A percentile compares a stretch with the other conserved stretches of the same genome.
phyloP scores from a whole-genome alignment of 37 sponge, comb jelly and placozoan species.

The Ephydatia muelleri region DNA sequence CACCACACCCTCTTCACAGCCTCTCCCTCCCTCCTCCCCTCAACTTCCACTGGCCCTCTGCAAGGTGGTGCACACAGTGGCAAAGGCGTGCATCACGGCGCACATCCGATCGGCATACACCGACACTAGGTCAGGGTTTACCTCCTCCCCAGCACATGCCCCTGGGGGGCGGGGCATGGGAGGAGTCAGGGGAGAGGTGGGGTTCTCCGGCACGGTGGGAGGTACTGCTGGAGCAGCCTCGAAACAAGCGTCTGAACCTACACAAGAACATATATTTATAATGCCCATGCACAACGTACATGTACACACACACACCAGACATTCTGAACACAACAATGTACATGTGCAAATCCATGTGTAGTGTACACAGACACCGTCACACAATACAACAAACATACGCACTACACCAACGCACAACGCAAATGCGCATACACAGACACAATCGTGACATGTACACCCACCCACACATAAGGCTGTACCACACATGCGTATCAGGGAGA shows the following conservation, averaged over 20 bases:
- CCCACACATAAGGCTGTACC: no score
- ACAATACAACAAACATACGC: no score
- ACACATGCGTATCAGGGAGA: no score
- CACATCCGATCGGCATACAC: constrained; percentile 84
- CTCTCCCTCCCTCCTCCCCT: background rate
- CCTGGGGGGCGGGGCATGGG: background rate
- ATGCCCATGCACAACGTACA: no score
- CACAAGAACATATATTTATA: no score
- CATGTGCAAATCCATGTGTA: no score
- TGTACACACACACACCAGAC: no score
- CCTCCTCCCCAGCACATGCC: background rate
- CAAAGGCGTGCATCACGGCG: constrained; percentile 84
- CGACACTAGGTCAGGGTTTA: constrained; percentile 42
- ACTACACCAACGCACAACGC: no score
- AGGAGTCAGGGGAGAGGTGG: background rate
- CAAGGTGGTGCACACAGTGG: constrained; percentile 62
- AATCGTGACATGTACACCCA: no score
- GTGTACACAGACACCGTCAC: no score
- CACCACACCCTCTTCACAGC: background rate
- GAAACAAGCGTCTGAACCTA: background rate
- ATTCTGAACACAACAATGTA: no score
- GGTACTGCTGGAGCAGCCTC: background rate
- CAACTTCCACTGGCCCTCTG: constrained; percentile 7
- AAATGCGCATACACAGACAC: no score
- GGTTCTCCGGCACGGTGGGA: background rate